Evolutionary conservation across 2,797 vertebrate genomes (phyloP).

Genomic region (Petrocephalus schoutedeni): DNA sequence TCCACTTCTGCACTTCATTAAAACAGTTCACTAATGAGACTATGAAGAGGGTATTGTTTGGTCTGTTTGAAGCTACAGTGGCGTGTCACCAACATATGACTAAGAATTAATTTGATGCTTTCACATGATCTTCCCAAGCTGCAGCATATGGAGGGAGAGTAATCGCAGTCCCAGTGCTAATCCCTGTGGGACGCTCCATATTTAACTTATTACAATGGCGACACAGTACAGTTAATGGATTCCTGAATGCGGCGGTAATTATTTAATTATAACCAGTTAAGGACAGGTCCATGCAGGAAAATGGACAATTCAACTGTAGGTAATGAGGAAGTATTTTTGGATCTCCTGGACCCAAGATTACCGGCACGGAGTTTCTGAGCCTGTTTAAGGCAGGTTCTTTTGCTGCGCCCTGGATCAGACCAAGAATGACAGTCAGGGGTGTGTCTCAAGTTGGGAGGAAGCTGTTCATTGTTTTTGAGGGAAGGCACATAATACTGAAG

Average conservation of each 20-base stretch:
- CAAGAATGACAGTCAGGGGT: neutral
- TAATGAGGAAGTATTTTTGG: neutral
- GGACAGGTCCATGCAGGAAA: conserved; percentile 4
- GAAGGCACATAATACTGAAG: neutral
- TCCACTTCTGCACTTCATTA: neutral
- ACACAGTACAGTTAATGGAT: conserved; percentile 10
- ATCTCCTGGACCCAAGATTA: neutral
- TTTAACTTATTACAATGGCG: conserved; percentile 1
- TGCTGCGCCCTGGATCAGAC: neutral
- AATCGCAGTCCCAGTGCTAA: neutral
- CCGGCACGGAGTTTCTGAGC: neutral
- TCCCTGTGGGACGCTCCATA: neutral
- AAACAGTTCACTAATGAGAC: neutral
- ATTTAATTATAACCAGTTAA: conserved; percentile 7
- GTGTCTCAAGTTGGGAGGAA: neutral
- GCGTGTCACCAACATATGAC: conserved; percentile 3
- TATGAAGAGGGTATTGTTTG: neutral
- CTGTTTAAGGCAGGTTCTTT: neutral
- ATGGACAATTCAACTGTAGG: neutral
- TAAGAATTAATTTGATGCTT: conserved; percentile 6
- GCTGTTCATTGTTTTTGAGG: neutral
- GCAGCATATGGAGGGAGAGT: neutral
- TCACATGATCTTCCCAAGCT: neutral
- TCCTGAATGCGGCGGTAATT: neutral
- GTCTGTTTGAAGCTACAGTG: neutral